phyloP scores from a whole-genome alignment of 2,797 vertebrate species.

The Menidia menidia region DNA sequence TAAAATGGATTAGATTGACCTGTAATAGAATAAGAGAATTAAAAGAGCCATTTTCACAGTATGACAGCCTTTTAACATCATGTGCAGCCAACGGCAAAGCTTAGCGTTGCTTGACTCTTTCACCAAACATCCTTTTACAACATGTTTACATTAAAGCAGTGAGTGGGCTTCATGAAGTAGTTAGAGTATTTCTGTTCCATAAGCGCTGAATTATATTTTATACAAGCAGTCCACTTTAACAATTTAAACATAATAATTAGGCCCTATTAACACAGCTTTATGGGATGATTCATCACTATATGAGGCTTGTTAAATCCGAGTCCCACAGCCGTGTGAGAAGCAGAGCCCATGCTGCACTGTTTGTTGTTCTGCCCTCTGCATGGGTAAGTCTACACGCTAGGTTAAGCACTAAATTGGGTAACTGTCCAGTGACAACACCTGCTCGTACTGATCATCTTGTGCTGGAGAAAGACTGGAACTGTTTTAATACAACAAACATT shows the following conservation, averaged over 20 bases:
- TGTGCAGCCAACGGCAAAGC: conserved; percentile 34
- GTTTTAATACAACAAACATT: conserved; percentile 66
- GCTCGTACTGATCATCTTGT: conserved; percentile 74
- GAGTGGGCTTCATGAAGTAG: conserved; percentile 31
- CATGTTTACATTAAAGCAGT: conserved; percentile 46
- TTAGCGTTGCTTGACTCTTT: conserved; percentile 23
- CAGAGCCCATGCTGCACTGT: conserved; percentile 33
- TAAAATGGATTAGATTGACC: conserved; percentile 46
- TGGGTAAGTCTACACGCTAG: conserved; percentile 72
- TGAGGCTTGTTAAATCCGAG: conserved; percentile 64
- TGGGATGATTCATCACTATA: conserved; percentile 57
- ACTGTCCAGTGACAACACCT: conserved; percentile 80
- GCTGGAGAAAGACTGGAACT: conserved; percentile 45
- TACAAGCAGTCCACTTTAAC: conserved; percentile 45
- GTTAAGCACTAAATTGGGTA: conserved; percentile 81
- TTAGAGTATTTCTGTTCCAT: conserved; percentile 24
- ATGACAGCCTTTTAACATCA: conserved; percentile 47
- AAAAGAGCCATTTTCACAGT: conserved; percentile 31
- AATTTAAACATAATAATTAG: conserved; percentile 58
- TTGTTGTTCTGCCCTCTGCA: conserved; percentile 66
- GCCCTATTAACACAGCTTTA: conserved; percentile 60
- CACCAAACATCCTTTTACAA: conserved; percentile 35
- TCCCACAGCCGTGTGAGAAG: conserved; percentile 44
- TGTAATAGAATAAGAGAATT: conserved; percentile 34
- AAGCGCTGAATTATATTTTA: conserved; percentile 29